A percentile compares a stretch with the other conserved stretches of the same genome.
These are phyloP conservation scores for Elachura formosa DNA, from an alignment of 2,113 vertebrate genomes.

Conservation along the genomic window DNA sequence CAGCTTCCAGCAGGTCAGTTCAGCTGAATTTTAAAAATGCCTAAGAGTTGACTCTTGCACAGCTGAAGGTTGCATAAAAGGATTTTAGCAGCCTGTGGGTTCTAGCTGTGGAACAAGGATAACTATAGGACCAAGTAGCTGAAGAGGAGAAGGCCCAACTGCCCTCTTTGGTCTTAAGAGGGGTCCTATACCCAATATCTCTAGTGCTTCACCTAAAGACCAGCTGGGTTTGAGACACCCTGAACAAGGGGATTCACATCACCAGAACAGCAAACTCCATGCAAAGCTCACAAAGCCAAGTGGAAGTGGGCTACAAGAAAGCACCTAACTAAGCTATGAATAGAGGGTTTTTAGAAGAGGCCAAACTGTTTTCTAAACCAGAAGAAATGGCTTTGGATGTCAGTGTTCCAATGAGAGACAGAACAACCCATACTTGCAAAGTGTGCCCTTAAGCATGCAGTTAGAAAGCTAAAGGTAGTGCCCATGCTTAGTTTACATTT, in stretches of 20 bases:
- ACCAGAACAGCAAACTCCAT: background rate
- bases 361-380: background rate
- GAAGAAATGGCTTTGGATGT: background rate
- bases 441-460: background rate
- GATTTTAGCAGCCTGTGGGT: background rate
- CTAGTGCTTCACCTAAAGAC: background rate
- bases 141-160: background rate
- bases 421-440: background rate
- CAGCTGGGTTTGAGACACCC: background rate
- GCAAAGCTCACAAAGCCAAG: background rate
- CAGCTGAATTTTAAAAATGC: background rate
- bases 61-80: background rate
- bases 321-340: background rate
- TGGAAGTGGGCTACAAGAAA: background rate
- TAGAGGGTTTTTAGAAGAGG: background rate
- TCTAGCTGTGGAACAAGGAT: background rate
- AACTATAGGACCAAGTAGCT: accelerated
- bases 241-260: background rate
- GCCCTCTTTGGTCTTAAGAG: background rate
- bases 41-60: background rate
- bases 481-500: accelerated
- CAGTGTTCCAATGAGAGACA: accelerated
- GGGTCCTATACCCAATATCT: background rate
- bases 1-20: background rate
- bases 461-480: background rate